Base-by-base conservation (phyloP, 1,140 invertebrate genomes). In the Diachasma alloeum region DNA sequence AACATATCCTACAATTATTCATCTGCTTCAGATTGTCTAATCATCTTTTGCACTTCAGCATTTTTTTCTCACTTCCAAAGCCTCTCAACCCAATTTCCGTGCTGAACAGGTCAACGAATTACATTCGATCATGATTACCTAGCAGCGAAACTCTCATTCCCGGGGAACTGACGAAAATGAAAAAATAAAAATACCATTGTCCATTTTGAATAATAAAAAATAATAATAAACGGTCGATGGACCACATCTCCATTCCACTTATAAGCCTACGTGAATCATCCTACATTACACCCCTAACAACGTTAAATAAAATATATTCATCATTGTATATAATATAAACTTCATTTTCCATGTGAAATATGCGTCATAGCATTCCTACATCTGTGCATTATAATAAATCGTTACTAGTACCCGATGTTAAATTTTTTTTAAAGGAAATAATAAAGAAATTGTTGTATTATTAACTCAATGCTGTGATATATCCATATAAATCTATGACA, bases 281-380 rank as follows among this genome's bases (percentile, higher is more conserved):
- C 79, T 80, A 79, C 80, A 76, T 80, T 82, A 76, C 79, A 69
- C 79, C 78, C 72, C 68, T 75, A 66, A 84, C 72, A 84, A 83
- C 82, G 78, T 84, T 80, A 79, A 84, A 85, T 86, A 84, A 85
- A 86, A 86, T 84, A 84, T 87, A 74, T 82, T 80, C 79, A 82
- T 81, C 76, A 46, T 79, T 17, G 77, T 81, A 80, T 80, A 79
- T 81, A 81, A 80, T 80, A 82, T 80, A 82, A 79, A 63, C 22
- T 75, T 74, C n/a, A 53, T 53, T 53, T 53, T 13, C n/a, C 63
- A 39, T 46, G 72, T 56, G n/a, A 53, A 53, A 53, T 53, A 53
- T 53, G 17, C n/a, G n/a, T 53, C 48, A 53, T 19, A 53, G 48
- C 48, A 1, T n/a, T 48, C 68, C 36, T 15, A 66, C 59, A 66